Conservation (phyloP, 2,888 invertebrate genomes). For the Deladenus siricidicola region DNA sequence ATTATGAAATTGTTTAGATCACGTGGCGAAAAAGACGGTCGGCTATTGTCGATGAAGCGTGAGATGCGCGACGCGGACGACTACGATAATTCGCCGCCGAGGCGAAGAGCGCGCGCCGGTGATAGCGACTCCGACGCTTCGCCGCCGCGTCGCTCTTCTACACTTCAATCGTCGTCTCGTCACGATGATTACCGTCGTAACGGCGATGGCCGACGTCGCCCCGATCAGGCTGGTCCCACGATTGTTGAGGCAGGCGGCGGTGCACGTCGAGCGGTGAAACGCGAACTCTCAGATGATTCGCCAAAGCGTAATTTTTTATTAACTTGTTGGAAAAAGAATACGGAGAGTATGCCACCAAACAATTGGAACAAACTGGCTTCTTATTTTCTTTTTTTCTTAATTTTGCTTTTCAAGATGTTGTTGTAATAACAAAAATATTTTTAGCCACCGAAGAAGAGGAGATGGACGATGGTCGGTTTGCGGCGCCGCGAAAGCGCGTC, state of each 20-base stretch:
- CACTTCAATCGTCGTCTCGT: too few species aligned
- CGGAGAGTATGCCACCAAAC: neutral
- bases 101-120: neutral
- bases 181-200: too few species aligned
- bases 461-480: slow-evolving; percentile 9
- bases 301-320: too few species aligned
- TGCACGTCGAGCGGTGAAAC: neutral
- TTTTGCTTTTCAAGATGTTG: neutral
- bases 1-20: neutral
- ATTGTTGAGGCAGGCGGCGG: too few species aligned
- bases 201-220: too few species aligned
- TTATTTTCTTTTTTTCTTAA: neutral
- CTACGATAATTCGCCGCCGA: neutral
- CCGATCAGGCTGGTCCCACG: too few species aligned
- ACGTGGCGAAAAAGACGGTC: neutral
- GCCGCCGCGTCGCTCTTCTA: too few species aligned
- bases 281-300: too few species aligned
- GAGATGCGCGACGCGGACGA: neutral
- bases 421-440: neutral
- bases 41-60: neutral
- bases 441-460: slow-evolving; percentile 2
- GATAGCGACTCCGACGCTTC: too few species aligned
- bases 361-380: neutral
- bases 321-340: neutral
- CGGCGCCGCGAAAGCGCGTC: slow-evolving; percentile 14